Percentiles rank a stretch among this genome's conserved stretches.
These are phyloP conservation scores for Neoseiulus cucumeris DNA, from an alignment of 1,140 invertebrate species.

Conservation along the genomic window DNA sequence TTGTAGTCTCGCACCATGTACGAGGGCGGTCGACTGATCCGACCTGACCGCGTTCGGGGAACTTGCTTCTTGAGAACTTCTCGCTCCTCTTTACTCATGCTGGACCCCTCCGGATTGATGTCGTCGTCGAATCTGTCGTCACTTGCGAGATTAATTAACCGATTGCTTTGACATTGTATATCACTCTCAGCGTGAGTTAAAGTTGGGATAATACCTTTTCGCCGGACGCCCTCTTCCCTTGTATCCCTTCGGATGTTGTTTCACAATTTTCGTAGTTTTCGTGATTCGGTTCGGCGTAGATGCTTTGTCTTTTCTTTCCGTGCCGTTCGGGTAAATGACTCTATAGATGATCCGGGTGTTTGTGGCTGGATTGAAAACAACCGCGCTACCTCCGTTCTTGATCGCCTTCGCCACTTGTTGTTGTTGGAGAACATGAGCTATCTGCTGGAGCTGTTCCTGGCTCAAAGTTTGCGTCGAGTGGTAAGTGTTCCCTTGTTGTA, in stretches of 20 bases:
- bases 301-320: conserved; percentile 15
- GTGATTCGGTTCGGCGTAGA: neutral
- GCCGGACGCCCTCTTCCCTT: neutral
- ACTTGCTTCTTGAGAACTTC: conserved; percentile 37
- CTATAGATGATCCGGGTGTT: conserved; percentile 39
- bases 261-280: neutral
- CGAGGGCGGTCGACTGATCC: conserved; percentile 41
- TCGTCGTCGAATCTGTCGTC: neutral
- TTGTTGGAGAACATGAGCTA: conserved; percentile 38
- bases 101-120: conserved; percentile 18
- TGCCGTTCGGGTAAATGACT: conserved; percentile 30
- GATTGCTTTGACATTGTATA: too few relatives aligned
- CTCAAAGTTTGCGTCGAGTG: conserved; percentile 37
- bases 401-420: conserved; percentile 27
- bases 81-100: conserved; percentile 31
- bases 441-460: conserved; percentile 38
- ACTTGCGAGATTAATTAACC: too few relatives aligned
- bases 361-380: conserved; percentile 34
- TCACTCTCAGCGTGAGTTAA: too few relatives aligned
- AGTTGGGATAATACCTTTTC: neutral
- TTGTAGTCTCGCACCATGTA: conserved; percentile 47
- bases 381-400: conserved; percentile 29
- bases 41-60: conserved; percentile 38
- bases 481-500: conserved; percentile 38
- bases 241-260: neutral